Evolutionary conservation across 2,888 invertebrate genomes (phyloP).

Genomic region (Magallana nippona): DNA sequence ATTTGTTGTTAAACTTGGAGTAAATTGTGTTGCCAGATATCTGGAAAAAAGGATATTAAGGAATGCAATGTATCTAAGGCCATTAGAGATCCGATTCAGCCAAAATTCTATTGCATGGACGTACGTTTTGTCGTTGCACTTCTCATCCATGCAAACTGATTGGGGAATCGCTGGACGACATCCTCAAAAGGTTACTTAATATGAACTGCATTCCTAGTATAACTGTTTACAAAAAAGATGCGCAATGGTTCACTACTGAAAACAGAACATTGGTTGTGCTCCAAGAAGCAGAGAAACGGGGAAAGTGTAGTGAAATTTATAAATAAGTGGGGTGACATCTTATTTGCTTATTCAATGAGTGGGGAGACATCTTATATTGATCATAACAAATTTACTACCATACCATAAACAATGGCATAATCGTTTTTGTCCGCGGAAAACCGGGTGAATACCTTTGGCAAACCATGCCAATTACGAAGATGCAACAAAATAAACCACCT

Average conservation of each 20-base stretch:
- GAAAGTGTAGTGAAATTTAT: slow-evolving; percentile 8
- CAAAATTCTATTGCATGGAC: slow-evolving; percentile 43
- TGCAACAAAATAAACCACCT: not conserved
- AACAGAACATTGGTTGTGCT: slow-evolving; percentile 45
- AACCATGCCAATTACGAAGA: not conserved
- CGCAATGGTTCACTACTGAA: slow-evolving; percentile 32
- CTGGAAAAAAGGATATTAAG: too few species aligned
- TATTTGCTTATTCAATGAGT: too few species aligned
- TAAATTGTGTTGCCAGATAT: too few species aligned
- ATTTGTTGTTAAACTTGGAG: too few species aligned
- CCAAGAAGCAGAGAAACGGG: slow-evolving; percentile 38
- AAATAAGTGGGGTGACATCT: not conserved
- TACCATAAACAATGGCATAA: not conserved
- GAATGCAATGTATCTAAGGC: slow-evolving; percentile 5
- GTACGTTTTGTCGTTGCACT: slow-evolving; percentile 11
- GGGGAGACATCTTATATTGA: not conserved
- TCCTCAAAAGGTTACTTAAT: slow-evolving; percentile 6
- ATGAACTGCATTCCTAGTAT: slow-evolving; percentile 28
- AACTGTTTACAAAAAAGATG: slow-evolving; percentile 2
- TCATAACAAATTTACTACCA: slow-evolving; percentile 22
- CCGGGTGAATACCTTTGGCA: not conserved
- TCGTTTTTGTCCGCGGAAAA: not conserved
- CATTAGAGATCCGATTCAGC: slow-evolving; percentile 41
- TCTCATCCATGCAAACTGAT: not conserved
- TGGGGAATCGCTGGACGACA: slow-evolving; percentile 40